Conservation (phyloP, 2,797 vertebrate species). For the Erithacus rubecula region DNA sequence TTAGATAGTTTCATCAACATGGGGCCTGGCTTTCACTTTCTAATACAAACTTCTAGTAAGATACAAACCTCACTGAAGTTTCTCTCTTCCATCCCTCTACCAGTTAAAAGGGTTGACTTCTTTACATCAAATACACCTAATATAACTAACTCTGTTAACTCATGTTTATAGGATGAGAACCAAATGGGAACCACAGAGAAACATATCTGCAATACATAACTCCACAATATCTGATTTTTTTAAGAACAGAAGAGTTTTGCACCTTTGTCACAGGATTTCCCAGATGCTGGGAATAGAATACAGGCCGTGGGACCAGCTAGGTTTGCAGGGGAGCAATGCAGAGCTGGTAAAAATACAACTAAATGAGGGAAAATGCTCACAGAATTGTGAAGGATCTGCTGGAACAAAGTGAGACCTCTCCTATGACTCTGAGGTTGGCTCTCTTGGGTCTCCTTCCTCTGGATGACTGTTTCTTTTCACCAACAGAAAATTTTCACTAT, state of each 20-base stretch:
- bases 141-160: background rate
- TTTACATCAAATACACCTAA: slow-evolving; percentile 4
- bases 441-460: slow-evolving; percentile 25
- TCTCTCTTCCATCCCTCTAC: background rate
- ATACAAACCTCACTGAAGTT: background rate
- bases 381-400: background rate
- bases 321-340: background rate
- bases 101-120: background rate
- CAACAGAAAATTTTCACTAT: slow-evolving; percentile 47
- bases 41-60: background rate
- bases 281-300: background rate
- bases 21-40: background rate
- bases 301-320: background rate
- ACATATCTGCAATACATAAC: background rate
- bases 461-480: slow-evolving; percentile 54
- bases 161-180: background rate
- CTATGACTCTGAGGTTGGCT: slow-evolving; percentile 31
- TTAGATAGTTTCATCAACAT: background rate
- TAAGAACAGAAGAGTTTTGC: background rate
- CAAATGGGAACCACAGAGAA: slow-evolving; percentile 22
- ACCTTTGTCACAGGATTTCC: background rate
- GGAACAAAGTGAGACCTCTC: background rate
- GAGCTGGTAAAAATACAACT: background rate
- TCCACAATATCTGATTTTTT: background rate
- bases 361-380: background rate